phyloP scores from a whole-genome alignment of 2,797 vertebrate genomes.

The Carapus acus region DNA sequence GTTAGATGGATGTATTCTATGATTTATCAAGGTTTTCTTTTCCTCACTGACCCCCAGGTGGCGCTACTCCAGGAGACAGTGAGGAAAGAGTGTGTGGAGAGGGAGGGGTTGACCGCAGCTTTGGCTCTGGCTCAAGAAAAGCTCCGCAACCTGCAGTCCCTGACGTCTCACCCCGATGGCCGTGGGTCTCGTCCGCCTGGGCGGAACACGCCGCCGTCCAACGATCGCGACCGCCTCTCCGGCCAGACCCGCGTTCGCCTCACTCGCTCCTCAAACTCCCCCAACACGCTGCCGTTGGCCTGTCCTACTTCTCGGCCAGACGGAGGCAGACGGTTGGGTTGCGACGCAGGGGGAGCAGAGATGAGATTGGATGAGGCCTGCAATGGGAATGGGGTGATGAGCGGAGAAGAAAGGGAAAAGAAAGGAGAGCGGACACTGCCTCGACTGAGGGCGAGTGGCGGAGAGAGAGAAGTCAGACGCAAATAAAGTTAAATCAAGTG shows the following conservation, averaged over 20 bases:
- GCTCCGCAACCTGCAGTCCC: constrained; percentile 64
- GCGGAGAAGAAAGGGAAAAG: constrained; percentile 34
- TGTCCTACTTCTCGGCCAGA: constrained; percentile 24
- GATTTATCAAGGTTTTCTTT: not conserved
- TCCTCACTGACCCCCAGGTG: constrained; percentile 63
- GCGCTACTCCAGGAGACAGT: constrained; percentile 83
- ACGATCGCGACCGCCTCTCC: constrained; percentile 16
- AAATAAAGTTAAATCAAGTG: constrained; percentile 48
- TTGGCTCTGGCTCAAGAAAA: constrained; percentile 76
- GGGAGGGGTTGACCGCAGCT: constrained; percentile 82
- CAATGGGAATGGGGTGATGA: constrained; percentile 19
- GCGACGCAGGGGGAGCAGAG: constrained; percentile 15
- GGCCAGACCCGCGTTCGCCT: constrained; percentile 33
- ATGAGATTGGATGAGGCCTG: constrained; percentile 15
- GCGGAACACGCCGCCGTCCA: not conserved
- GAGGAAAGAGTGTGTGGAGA: constrained; percentile 84
- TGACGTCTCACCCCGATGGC: constrained; percentile 26
- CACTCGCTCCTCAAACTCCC: constrained; percentile 41
- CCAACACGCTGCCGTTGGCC: constrained; percentile 51
- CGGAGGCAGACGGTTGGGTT: constrained; percentile 17
- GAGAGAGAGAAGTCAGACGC: constrained; percentile 47
- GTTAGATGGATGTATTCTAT: too few species aligned
- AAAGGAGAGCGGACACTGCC: constrained; percentile 41
- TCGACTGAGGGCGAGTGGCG: constrained; percentile 41
- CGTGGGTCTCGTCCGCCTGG: constrained; percentile 32